A percentile compares a stretch with the other conserved stretches of the same genome.
phyloP scores from a whole-genome alignment of 2,797 vertebrate species.

The Tarsius wallacei region DNA sequence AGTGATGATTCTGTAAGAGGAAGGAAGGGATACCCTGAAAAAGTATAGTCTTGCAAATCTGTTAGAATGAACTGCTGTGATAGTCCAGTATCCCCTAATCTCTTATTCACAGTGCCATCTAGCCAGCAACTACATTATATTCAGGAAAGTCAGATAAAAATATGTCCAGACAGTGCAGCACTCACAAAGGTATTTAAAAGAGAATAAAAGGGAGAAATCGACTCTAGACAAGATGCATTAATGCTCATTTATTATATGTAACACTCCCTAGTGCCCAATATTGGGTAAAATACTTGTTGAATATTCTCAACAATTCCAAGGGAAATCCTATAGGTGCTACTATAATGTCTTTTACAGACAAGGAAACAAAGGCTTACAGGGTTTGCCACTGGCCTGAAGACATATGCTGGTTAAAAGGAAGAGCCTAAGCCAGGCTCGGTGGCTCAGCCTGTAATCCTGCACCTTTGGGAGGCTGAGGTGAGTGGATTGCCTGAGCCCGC shows the following conservation, averaged over 20 bases:
- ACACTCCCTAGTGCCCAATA: neutral
- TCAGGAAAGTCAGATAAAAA: slow-evolving; percentile 44
- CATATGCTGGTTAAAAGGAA: slow-evolving; percentile 10
- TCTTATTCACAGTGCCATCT: neutral
- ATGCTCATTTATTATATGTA: neutral
- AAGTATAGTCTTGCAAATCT: neutral
- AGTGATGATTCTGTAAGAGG: slow-evolving; percentile 10
- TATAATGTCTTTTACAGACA: neutral
- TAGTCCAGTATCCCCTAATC: neutral
- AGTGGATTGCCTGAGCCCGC: too few relatives aligned
- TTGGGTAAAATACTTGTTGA: neutral
- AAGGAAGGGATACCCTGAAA: slow-evolving; percentile 20
- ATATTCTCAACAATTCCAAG: neutral
- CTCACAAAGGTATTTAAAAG: neutral
- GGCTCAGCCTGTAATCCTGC: too few relatives aligned
- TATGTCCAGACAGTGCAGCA: neutral
- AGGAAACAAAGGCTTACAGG: slow-evolving; percentile 13
- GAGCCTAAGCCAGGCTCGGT: too few relatives aligned
- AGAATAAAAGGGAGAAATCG: neutral
- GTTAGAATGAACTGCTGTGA: neutral
- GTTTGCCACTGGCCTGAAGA: slow-evolving; percentile 20
- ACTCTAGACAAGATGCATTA: neutral
- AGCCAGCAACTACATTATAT: neutral
- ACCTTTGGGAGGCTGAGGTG: too few relatives aligned
- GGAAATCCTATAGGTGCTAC: neutral